A percentile compares a stretch with the other conserved stretches of the same genome.
These are phyloP conservation scores for Metacarcinus magister DNA, from an alignment of 2,888 invertebrate species.

Conservation along the genomic window DNA sequence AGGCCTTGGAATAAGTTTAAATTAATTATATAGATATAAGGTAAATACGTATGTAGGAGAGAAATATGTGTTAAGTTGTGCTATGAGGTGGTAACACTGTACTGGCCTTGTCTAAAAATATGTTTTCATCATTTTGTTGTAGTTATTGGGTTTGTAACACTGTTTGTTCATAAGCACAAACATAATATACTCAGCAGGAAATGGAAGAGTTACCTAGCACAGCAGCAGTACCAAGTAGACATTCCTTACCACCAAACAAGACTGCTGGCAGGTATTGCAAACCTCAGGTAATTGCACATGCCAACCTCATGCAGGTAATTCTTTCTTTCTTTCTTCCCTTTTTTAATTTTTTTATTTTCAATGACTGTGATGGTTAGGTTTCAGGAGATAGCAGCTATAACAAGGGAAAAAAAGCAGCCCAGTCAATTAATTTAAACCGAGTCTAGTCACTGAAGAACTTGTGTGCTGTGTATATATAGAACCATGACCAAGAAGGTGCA, in stretches of 20 bases:
- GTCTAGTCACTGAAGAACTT: conserved; percentile 28
- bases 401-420: neutral
- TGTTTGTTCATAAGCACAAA: neutral
- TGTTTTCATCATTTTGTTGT: neutral
- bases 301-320: neutral
- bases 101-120: neutral
- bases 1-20: neutral
- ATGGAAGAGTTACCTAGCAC: neutral
- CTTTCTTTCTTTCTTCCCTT: neutral
- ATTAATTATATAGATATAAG: neutral
- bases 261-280: neutral
- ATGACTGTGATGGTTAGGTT: neutral
- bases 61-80: neutral
- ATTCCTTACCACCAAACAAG: neutral
- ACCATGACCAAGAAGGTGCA: neutral
- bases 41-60: neutral
- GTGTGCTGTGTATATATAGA: neutral
- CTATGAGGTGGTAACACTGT: neutral
- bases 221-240: neutral
- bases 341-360: neutral
- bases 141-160: neutral
- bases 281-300: neutral
- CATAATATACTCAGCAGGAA: neutral
- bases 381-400: neutral
- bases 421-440: neutral